Evolutionary conservation across 2,113 vertebrate species (phyloP).

Genomic region (Tapirus terrestris): DNA sequence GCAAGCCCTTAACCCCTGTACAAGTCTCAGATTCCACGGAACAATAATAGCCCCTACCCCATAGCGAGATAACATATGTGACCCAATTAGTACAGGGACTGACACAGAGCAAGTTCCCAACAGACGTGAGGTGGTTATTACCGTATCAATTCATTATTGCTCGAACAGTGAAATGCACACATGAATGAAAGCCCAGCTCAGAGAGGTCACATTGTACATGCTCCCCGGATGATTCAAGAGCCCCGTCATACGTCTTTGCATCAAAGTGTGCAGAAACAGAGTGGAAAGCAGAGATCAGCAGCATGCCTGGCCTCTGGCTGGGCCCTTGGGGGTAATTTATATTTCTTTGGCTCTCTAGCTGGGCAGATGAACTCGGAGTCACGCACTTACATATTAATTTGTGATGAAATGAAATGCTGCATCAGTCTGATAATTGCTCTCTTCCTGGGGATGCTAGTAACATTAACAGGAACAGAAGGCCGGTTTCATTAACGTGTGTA

Average conservation of each 20-base stretch:
- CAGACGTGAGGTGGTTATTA: neutral
- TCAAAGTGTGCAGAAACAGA: neutral
- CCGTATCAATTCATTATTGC: neutral
- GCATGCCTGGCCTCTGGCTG: neutral
- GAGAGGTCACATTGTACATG: accelerated
- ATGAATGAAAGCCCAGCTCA: neutral
- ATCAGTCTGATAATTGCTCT: neutral
- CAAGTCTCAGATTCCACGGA: neutral
- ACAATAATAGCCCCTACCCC: neutral
- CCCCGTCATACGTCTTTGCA: neutral
- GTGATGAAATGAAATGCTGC: neutral
- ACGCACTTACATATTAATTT: neutral
- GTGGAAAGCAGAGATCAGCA: neutral
- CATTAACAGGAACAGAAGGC: neutral
- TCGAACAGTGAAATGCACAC: neutral
- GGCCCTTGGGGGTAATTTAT: neutral
- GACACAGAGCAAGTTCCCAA: neutral
- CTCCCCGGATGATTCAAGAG: neutral
- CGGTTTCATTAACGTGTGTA: neutral
- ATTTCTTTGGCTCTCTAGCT: neutral
- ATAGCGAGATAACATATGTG: neutral
- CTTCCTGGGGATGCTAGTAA: neutral
- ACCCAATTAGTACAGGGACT: neutral
- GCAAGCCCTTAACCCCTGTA: neutral
- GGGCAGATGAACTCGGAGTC: neutral